Conservation (phyloP, 2,113 vertebrate genomes). For the Peromyscus californicus region DNA sequence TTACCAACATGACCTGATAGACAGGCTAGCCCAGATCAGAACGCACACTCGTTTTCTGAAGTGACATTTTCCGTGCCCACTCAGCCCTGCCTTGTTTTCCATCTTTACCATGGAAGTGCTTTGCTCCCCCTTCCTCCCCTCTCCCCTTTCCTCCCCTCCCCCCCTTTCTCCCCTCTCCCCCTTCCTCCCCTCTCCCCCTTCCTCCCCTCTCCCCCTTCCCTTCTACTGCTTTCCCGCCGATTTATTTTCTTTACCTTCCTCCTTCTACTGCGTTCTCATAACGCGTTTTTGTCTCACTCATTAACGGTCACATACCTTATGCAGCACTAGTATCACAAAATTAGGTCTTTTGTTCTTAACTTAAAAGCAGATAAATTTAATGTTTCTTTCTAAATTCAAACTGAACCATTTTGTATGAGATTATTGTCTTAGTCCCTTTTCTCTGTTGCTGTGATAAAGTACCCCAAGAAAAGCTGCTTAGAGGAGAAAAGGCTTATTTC, state of each 20-base stretch:
- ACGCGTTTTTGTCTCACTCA: background rate
- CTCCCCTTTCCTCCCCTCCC: background rate
- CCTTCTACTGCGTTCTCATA: background rate
- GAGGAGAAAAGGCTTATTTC: background rate
- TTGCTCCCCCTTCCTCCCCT: background rate
- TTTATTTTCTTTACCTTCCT: background rate
- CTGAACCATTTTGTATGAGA: background rate
- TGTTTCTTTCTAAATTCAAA: constrained; percentile 24
- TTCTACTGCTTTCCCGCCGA: background rate
- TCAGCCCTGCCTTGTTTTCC: background rate
- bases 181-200: background rate
- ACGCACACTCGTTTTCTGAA: background rate
- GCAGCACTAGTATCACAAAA: constrained; percentile 20
- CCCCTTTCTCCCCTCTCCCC: background rate
- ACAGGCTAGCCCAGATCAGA: background rate
- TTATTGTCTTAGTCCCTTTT: background rate
- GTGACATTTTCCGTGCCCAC: background rate
- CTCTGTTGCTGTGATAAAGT: background rate
- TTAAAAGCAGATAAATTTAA: constrained; percentile 2
- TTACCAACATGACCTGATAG: background rate
- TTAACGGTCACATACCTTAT: background rate
- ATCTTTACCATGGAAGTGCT: background rate
- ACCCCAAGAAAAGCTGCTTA: background rate
- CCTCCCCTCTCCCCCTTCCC: background rate
- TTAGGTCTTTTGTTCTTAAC: background rate